A percentile compares a stretch with the other conserved stretches of the same genome.
Evolutionary conservation across 2,113 vertebrate species (phyloP).

Genomic region (Chionomys nivalis): DNA sequence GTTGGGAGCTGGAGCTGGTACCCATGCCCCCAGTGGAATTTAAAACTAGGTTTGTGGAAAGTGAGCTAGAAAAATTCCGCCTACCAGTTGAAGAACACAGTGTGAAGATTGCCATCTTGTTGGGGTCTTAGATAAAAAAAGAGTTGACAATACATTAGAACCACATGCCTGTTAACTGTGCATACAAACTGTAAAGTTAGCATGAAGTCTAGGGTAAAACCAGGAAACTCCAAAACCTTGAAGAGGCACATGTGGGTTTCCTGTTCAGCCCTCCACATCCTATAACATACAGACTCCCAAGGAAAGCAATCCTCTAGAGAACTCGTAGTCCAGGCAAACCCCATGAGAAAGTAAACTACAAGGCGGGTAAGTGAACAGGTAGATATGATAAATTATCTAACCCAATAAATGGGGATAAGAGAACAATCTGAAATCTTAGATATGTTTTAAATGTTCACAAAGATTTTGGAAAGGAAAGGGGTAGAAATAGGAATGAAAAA

Average conservation of each 20-base stretch:
- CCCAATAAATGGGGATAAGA: not conserved
- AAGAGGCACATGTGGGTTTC: not conserved
- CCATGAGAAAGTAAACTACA: not conserved
- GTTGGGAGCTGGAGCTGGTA: not conserved
- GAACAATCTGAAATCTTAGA: constrained; percentile 19
- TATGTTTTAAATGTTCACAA: constrained; percentile 11
- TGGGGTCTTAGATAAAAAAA: constrained; percentile 19
- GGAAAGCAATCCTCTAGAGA: not conserved
- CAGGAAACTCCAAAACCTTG: not conserved
- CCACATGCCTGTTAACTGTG: not conserved
- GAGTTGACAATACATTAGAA: constrained; percentile 29
- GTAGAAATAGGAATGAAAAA: constrained; percentile 6
- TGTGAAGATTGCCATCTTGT: constrained; percentile 1
- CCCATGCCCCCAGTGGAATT: not conserved
- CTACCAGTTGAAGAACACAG: constrained; percentile 24
- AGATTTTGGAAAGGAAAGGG: constrained; percentile 11
- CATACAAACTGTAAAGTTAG: not conserved
- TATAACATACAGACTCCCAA: not conserved
- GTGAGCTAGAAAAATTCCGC: constrained; percentile 45
- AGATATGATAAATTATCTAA: not conserved
- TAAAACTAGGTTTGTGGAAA: constrained; percentile 31
- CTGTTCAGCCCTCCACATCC: not conserved
- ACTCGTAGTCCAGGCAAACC: not conserved
- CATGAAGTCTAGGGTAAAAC: not conserved
- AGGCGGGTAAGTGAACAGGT: not conserved